Percentiles rank a stretch among this genome's conserved stretches.
These are phyloP conservation scores for Orthosia gracilis DNA, from an alignment of 2,888 invertebrate species.

Conservation along the genomic window DNA sequence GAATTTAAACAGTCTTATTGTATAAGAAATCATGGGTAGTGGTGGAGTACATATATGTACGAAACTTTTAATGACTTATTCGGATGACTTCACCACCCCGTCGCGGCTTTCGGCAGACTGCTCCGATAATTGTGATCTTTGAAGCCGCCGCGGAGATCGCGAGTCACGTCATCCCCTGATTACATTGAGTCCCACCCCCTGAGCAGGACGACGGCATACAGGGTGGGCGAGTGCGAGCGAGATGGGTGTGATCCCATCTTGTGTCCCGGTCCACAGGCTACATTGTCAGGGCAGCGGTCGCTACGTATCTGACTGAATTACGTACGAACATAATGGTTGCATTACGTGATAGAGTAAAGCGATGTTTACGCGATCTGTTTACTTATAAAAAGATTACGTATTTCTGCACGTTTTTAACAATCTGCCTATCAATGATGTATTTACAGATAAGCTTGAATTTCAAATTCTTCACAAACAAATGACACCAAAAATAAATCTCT, in stretches of 20 bases:
- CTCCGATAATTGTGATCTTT: conserved; percentile 91
- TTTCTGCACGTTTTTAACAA: not conserved
- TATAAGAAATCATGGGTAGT: conserved; percentile 45
- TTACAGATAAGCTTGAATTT: not conserved
- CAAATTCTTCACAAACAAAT: not conserved
- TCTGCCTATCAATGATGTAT: not conserved
- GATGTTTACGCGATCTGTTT: conserved; percentile 44
- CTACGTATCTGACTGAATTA: conserved; percentile 85
- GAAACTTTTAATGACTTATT: conserved; percentile 81
- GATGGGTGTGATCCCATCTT: conserved; percentile 92
- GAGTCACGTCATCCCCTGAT: conserved; percentile 91
- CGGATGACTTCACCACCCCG: conserved; percentile 86
- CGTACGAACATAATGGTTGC: conserved; percentile 78
- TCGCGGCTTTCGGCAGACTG: conserved; percentile 90
- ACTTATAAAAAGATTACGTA: not conserved
- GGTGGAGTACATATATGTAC: conserved; percentile 66
- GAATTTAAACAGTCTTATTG: conserved; percentile 26
- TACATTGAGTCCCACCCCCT: conserved; percentile 90
- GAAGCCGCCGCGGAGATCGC: conserved; percentile 89
- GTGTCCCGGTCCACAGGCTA: conserved; percentile 91
- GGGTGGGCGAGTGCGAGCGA: conserved; percentile 72
- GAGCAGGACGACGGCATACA: conserved; percentile 76
- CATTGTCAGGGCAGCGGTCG: conserved; percentile 88
- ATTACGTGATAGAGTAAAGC: conserved; percentile 70
- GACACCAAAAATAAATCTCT: not conserved